Percentiles rank a stretch among this genome's conserved stretches.
These are phyloP conservation scores for Mongoloraphidia duomilia DNA, from an alignment of 2,888 invertebrate species.

Conservation along the genomic window DNA sequence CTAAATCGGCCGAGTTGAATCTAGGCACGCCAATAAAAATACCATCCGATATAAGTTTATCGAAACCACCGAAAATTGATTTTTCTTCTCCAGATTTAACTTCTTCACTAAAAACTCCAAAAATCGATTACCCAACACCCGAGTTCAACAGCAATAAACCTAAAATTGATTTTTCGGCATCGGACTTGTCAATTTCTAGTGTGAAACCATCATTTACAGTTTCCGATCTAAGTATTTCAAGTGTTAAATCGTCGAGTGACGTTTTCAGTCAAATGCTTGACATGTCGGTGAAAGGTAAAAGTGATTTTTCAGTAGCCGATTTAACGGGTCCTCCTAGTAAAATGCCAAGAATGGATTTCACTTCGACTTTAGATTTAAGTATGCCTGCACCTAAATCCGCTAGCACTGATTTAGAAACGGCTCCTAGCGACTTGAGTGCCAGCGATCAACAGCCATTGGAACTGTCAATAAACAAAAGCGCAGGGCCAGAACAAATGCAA, in stretches of 20 bases:
- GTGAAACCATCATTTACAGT: slow-evolving; percentile 19
- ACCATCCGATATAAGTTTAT: slow-evolving; percentile 5
- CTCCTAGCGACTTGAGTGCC: not conserved
- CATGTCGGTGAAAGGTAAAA: slow-evolving; percentile 36
- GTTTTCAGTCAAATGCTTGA: slow-evolving; percentile 38
- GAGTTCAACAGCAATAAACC: slow-evolving; percentile 27
- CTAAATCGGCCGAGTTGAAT: slow-evolving; percentile 17
- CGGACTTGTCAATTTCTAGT: slow-evolving; percentile 21
- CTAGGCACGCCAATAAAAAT: slow-evolving; percentile 13
- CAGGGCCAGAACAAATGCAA: not conserved
- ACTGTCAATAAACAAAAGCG: not conserved
- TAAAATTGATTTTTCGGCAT: slow-evolving; percentile 18
- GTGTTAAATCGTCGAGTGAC: slow-evolving; percentile 35
- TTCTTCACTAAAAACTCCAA: slow-evolving; percentile 27
- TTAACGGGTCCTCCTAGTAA: slow-evolving; percentile 41
- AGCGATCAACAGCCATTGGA: not conserved
- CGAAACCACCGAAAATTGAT: slow-evolving; percentile 21
- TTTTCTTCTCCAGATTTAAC: not conserved
- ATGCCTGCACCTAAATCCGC: slow-evolving; percentile 27
- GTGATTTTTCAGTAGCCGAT: slow-evolving; percentile 35
- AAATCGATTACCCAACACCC: slow-evolving; percentile 36
- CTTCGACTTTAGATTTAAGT: slow-evolving; percentile 33
- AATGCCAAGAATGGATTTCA: slow-evolving; percentile 39
- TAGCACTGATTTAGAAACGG: slow-evolving; percentile 12
- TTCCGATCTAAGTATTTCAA: slow-evolving; percentile 33